phyloP scores from a whole-genome alignment of 2,113 vertebrate genomes.

The Oreochromis tanganicae region DNA sequence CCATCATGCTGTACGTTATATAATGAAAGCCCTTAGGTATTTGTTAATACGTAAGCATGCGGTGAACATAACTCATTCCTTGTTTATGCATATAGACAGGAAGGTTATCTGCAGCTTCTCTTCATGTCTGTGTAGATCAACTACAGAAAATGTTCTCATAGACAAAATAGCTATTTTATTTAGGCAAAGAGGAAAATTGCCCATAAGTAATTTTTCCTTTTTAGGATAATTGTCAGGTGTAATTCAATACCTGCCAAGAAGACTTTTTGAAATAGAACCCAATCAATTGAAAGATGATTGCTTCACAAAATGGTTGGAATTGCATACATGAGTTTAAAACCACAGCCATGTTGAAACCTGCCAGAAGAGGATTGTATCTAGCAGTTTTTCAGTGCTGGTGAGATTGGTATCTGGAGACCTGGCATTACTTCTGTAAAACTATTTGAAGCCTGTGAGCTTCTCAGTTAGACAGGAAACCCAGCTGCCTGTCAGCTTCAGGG shows the following conservation, averaged over 20 bases:
- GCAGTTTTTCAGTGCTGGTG: background rate
- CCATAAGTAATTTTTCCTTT: background rate
- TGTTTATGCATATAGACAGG: background rate
- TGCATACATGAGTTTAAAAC: background rate
- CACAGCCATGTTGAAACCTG: background rate
- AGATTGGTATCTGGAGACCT: background rate
- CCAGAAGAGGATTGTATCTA: background rate
- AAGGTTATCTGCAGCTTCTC: background rate
- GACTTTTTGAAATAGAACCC: background rate
- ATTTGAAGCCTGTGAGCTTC: background rate
- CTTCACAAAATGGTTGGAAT: background rate
- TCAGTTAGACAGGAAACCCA: background rate
- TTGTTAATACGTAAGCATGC: background rate
- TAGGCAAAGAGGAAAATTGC: background rate
- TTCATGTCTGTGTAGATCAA: background rate
- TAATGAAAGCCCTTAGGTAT: background rate
- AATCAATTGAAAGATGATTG: background rate
- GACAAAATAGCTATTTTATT: background rate
- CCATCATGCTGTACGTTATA: background rate
- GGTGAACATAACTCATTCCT: background rate
- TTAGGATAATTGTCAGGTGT: background rate
- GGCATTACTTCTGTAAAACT: background rate
- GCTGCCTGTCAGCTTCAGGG: background rate
- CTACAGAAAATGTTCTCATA: background rate
- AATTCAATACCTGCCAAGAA: background rate